phyloP scores from a whole-genome alignment of 2,113 vertebrate genomes.

The Cathartes aura region DNA sequence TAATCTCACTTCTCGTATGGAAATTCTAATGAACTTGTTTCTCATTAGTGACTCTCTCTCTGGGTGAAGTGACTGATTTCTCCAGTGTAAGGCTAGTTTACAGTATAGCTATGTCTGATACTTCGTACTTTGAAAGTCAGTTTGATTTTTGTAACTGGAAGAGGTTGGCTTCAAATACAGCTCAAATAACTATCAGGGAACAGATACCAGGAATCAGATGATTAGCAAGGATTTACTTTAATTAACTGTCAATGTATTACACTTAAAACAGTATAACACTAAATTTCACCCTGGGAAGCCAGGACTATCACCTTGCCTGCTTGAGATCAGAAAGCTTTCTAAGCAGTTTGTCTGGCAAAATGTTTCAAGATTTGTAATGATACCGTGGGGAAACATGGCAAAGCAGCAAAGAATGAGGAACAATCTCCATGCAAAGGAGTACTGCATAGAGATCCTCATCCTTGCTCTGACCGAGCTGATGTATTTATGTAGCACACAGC shows the following conservation, averaged over 20 bases:
- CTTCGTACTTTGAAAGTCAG: not conserved
- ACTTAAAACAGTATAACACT: not conserved
- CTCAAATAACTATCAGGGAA: not conserved
- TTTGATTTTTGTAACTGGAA: slow-evolving; percentile 19
- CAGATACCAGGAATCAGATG: not conserved
- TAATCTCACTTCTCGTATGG: not conserved
- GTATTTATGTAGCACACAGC: not conserved
- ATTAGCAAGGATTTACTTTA: not conserved
- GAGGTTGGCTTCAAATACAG: not conserved
- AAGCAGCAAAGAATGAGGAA: not conserved
- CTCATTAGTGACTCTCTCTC: not conserved
- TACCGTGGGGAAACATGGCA: not conserved
- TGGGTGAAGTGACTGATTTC: not conserved
- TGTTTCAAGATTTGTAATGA: not conserved
- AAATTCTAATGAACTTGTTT: not conserved
- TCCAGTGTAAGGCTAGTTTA: not conserved
- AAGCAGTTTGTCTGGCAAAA: not conserved
- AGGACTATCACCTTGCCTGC: not conserved
- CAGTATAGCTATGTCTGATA: not conserved
- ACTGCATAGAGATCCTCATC: not conserved
- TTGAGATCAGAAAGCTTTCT: not conserved
- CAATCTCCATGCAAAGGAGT: not conserved
- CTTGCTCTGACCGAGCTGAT: not conserved
- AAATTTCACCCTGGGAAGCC: not conserved
- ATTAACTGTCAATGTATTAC: not conserved